phyloP scores from a whole-genome alignment of 2,113 vertebrate species.

The Sclerurus mexicanus region DNA sequence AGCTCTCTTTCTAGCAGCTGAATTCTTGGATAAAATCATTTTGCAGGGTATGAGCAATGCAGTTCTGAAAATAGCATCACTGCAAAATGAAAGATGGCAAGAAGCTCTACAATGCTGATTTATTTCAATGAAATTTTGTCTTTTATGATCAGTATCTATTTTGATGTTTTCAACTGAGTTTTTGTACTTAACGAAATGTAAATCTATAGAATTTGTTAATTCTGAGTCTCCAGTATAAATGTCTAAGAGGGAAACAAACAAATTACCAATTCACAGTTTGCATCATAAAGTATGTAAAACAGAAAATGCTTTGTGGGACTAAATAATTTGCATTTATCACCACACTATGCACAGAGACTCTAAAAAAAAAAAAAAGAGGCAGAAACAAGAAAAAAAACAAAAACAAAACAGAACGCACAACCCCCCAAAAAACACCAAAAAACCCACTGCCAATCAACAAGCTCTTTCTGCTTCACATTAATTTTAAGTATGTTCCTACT shows the following conservation, averaged over 20 bases:
- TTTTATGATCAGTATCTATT: background rate
- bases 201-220: background rate
- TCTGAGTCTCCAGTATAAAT: background rate
- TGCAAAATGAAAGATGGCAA: constrained; percentile 60
- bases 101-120: constrained; percentile 24
- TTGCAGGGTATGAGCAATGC: constrained; percentile 62
- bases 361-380: background rate
- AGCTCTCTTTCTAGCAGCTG: constrained; percentile 55
- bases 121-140: constrained; percentile 22
- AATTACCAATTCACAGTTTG: background rate
- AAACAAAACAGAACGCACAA: background rate
- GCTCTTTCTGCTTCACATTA: background rate
- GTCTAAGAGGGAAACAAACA: background rate
- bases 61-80: constrained; percentile 63
- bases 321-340: background rate
- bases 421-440: background rate
- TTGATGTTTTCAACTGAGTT: background rate
- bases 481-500: background rate
- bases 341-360: background rate
- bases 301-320: background rate
- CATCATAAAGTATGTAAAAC: background rate
- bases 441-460: background rate
- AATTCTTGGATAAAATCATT: constrained; percentile 62
- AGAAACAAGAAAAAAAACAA: too few species aligned
- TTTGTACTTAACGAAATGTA: background rate